phyloP scores from a whole-genome alignment of 2,113 vertebrate species.

The Varanus salvator region DNA sequence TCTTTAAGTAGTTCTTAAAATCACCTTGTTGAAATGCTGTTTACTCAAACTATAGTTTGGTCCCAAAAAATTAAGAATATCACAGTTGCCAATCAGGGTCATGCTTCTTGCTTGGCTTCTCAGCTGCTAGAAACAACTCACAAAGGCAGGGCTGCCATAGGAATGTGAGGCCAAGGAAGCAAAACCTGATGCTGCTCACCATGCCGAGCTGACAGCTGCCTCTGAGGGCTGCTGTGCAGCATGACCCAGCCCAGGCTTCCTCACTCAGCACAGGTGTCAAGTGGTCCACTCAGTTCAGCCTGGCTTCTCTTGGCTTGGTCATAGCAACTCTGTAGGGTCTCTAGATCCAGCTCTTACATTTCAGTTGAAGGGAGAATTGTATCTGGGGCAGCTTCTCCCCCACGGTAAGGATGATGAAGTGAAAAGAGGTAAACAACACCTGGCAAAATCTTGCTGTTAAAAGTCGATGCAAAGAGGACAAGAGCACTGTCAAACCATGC shows the following conservation, averaged over 20 bases:
- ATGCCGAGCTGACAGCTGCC: no score
- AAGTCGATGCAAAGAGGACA: background rate
- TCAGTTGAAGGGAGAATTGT: background rate
- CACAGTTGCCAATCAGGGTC: background rate
- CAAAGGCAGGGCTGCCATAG: background rate
- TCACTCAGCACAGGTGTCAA: background rate
- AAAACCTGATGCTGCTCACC: background rate
- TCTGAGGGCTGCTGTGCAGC: background rate
- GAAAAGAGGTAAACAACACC: background rate
- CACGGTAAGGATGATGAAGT: background rate
- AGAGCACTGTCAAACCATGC: background rate
- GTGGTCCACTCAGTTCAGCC: background rate
- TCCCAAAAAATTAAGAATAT: background rate
- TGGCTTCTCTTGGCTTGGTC: background rate
- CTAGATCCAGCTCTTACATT: background rate
- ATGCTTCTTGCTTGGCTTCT: background rate
- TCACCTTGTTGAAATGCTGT: background rate
- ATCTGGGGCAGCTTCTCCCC: background rate
- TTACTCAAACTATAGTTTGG: background rate
- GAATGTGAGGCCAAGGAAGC: background rate
- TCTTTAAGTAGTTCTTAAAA: background rate
- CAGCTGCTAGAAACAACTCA: background rate
- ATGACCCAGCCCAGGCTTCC: background rate
- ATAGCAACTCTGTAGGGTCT: background rate
- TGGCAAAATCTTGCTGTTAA: background rate